phyloP scores from a whole-genome alignment of 2,797 vertebrate species.

The Chiloscyllium punctatum region DNA sequence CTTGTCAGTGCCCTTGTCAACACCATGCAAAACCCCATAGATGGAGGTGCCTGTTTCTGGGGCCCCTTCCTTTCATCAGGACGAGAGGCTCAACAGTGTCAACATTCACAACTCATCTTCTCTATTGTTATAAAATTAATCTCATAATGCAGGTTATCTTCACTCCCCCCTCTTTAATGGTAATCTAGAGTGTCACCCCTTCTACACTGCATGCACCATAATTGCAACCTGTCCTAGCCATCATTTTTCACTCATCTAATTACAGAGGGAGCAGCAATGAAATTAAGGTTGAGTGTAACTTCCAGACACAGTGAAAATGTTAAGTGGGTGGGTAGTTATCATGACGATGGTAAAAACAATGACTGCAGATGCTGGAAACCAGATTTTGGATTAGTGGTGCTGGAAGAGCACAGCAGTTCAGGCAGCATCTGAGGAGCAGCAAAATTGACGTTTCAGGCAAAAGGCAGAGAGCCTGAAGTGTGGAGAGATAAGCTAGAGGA shows the following conservation, averaged over 20 bases:
- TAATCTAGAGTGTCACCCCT: background rate
- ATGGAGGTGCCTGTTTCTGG: background rate
- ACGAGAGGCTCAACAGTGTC: background rate
- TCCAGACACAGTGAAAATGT: background rate
- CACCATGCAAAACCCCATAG: background rate
- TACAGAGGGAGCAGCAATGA: background rate
- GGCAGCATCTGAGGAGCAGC: no score
- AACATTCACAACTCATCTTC: background rate
- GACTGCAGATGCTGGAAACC: no score
- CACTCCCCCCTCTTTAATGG: background rate
- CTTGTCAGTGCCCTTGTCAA: slow-evolving; percentile 11
- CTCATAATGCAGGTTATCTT: background rate
- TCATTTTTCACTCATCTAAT: background rate
- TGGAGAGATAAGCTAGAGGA: no score
- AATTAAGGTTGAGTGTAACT: background rate
- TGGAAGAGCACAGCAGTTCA: no score
- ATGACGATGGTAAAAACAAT: no score
- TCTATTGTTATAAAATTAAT: background rate
- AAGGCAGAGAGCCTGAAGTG: no score
- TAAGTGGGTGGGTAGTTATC: background rate
- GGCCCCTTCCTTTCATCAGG: no score
- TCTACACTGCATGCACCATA: background rate
- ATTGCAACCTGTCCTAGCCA: background rate
- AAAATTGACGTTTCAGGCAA: no score
- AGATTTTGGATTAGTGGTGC: no score